phyloP scores from a whole-genome alignment of 37 sponge, comb jelly and placozoan species.

The Cliona cf. orientalis region DNA sequence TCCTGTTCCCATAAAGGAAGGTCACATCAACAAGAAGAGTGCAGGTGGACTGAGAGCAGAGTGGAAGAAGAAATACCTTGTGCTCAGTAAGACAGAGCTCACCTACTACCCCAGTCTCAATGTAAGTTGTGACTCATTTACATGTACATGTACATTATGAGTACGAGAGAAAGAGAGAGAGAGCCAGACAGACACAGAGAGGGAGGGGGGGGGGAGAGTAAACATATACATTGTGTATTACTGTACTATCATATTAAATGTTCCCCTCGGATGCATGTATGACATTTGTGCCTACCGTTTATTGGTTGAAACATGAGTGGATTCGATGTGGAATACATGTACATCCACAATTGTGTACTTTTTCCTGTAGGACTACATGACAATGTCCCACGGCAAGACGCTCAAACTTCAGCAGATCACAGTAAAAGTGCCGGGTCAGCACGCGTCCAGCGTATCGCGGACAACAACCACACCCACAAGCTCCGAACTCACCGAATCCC shows the following conservation, averaged over 20 bases:
- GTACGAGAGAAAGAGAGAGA: not conserved
- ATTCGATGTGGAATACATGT: not conserved
- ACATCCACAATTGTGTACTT: not conserved
- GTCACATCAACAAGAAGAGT: slow-evolving; percentile 66
- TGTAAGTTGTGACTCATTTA: slow-evolving; percentile 46
- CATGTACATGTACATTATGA: not conserved
- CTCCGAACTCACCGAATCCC: slow-evolving; percentile 15
- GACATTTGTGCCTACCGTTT: too few species aligned
- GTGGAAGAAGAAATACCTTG: slow-evolving; percentile 95
- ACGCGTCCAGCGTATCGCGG: slow-evolving; percentile 10
- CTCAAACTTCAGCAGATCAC: slow-evolving; percentile 74
- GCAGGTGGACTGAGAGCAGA: slow-evolving; percentile 58
- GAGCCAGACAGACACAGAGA: too few species aligned
- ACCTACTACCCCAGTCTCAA: slow-evolving; percentile 87
- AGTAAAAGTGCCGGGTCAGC: slow-evolving; percentile 74
- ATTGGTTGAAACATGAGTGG: not conserved
- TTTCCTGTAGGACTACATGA: slow-evolving; percentile 80
- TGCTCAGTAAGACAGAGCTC: slow-evolving; percentile 53
- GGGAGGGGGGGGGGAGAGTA: too few species aligned
- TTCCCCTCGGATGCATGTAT: not conserved
- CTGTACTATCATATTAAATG: not conserved
- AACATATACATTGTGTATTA: not conserved
- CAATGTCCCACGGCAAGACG: slow-evolving; percentile 69
- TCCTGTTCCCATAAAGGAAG: slow-evolving; percentile 87
- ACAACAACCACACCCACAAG: not conserved